Base-by-base conservation (phyloP, 2,888 invertebrate species). In the Acanthococcus lagerstroemiae region DNA sequence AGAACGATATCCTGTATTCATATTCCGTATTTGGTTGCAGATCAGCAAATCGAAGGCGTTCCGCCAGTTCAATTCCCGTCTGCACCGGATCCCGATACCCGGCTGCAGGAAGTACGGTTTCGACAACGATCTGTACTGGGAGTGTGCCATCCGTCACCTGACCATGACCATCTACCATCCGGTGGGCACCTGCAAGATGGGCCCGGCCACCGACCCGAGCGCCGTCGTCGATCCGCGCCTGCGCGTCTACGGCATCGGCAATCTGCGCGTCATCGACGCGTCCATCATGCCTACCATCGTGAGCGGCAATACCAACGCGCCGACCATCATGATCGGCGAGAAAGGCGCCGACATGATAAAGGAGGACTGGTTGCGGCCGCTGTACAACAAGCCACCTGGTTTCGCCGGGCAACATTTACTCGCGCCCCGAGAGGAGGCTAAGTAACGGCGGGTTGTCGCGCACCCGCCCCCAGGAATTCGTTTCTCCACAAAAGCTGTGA, bases 101-200 rank as follows among this genome's bases (percentile, higher is more conserved):
- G 89, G 87, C 66, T 92, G 91, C 73, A 84, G 83, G 70, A 82
- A 86, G 58, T 78, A 81, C 50, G 63, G 56, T 44, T 90, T 88
- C 72, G 84, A 83, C 71, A 85, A 87, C 1, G 91, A 92, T 72
- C 84, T 82, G 25, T 93, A 92, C 73, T 85, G 91, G 78, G 91
- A 90, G 76, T 93, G 93, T 75, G 87, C 90, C 75, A 87, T 88
- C 58, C 79, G 90, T 37, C 89, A 89, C 61, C 87, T 90, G 71
- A 86, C 90, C 3, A 90, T 90, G 88, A 92, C 91, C 3, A 89
- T 91, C 72, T 92, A 92, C 74, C 92, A 92, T 79, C 91, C 90
- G 0, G 85, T 87, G 50, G 91, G 92, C 6, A 92, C 92, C 0
- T 83, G 89, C 17, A 92, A 91, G 76, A 92, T 92, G 91, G 92